Conservation (phyloP, 1,140 invertebrate species). For the Zaprionus gabonicus region DNA sequence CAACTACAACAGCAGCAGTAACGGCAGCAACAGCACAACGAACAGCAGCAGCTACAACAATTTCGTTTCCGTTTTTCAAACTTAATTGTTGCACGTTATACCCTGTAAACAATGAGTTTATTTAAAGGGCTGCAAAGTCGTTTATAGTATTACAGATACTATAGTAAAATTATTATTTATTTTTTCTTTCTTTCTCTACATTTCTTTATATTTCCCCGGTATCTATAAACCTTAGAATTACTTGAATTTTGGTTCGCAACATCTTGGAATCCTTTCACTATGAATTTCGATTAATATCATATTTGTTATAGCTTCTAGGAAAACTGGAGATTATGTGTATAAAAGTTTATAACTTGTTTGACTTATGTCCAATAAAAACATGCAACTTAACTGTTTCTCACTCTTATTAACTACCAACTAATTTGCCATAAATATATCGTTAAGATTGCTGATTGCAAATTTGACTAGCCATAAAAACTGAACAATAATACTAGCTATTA, state of each 20-base stretch:
- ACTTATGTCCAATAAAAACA: not conserved
- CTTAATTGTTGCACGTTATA: slow-evolving; percentile 20
- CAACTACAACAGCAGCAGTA: slow-evolving; percentile 16
- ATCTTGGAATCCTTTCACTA: not conserved
- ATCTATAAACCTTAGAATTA: not conserved
- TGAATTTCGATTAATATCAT: not conserved
- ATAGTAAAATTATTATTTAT: not conserved
- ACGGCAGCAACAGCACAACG: slow-evolving; percentile 3
- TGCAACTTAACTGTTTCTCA: not conserved
- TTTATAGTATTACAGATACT: too few species aligned
- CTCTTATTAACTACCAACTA: not conserved
- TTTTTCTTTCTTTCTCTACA: not conserved
- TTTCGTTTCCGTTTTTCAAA: slow-evolving; percentile 36
- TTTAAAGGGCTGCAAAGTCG: not conserved
- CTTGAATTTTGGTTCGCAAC: not conserved
- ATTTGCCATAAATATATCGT: not conserved
- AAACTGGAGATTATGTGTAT: not conserved
- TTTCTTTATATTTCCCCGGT: too few species aligned
- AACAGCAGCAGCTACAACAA: slow-evolving; percentile 31
- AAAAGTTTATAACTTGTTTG: not conserved
- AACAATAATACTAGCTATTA: too few species aligned
- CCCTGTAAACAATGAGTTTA: slow-evolving; percentile 7
- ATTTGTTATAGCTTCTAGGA: not conserved
- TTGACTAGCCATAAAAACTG: not conserved
- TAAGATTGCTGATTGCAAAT: not conserved